Base-by-base conservation (phyloP, 1,140 invertebrate species). In the Cylas formicarius region DNA sequence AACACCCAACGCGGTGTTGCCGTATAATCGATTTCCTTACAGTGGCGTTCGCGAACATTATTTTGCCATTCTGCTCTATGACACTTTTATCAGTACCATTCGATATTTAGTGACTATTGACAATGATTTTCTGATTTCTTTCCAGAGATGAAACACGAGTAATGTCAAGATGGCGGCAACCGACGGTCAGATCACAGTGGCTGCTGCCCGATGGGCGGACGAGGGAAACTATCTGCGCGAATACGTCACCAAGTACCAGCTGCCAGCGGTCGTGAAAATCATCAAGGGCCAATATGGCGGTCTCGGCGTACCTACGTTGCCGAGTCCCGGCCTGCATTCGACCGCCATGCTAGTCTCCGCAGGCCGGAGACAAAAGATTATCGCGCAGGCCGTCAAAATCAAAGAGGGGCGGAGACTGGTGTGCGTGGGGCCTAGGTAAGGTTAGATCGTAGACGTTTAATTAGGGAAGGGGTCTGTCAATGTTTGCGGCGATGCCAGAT, bases 271-370 rank as follows among this genome's bases (percentile, higher is more conserved):
- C 48, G 86, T 85, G 41, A 90, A 90, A 69, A 87, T 95, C 52
- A 82, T 87, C 44, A 91, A 93, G 69, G 90, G 90, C 39, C 88
- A 92, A 62, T 94, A 92, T 70, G 81, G 86, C 39, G 84, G 84
- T 17, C 73, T 94, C 9, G 90, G 90, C 3, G 85, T 88, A 11
- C 86, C 89, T 4, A 86, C 86, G 1, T 66, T 90, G 13, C 85
- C 86, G 11, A 85, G 81, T 47, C 86, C 87, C 1, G 81, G 84
- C 28, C 71, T 90, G 26, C 84, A 90, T 57, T 84, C 84, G 51
- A 88, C 86, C 2, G 84, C 89, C 4, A 68, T 93, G 9, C 76
- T 95, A 14, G 73, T 90, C 29, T 87, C 85, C 16, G 82, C 83
- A 2, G 88, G 89, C 32, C 80, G 84, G 37, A 74, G 82, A 40